Conservation (phyloP, 2,113 vertebrate genomes). For the Syrrhaptes paradoxus region DNA sequence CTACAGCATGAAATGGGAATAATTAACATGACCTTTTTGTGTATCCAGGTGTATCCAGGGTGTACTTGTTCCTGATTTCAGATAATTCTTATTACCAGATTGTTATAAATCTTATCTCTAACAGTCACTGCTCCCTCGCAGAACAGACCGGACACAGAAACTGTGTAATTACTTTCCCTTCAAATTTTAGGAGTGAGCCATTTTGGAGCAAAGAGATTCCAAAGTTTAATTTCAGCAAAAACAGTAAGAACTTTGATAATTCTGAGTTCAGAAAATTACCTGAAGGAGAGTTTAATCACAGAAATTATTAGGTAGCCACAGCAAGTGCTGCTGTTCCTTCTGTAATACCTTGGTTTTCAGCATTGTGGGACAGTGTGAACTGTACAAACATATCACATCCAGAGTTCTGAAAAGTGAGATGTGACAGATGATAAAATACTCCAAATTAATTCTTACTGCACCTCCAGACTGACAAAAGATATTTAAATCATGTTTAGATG, state of each 20-base stretch:
- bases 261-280: not conserved
- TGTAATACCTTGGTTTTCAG: not conserved
- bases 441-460: not conserved
- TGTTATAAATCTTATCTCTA: not conserved
- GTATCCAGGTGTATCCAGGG: not conserved
- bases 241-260: not conserved
- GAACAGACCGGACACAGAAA: not conserved
- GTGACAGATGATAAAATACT: not conserved
- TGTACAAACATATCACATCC: not conserved
- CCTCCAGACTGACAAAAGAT: not conserved
- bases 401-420: not conserved
- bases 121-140: not conserved
- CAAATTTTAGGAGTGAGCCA: not conserved
- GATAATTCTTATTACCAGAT: not conserved
- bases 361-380: fast-evolving
- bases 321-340: not conserved
- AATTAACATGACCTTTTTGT: not conserved
- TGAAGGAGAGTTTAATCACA: not conserved
- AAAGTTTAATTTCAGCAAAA: not conserved
- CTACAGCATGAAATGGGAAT: not conserved
- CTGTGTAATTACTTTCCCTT: not conserved
- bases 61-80: not conserved
- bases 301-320: not conserved
- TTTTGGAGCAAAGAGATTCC: not conserved
- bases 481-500: not conserved